Percentiles rank a stretch among this genome's conserved stretches.
phyloP scores from a whole-genome alignment of 1,140 invertebrate genomes.

The Drosophila parvula region DNA sequence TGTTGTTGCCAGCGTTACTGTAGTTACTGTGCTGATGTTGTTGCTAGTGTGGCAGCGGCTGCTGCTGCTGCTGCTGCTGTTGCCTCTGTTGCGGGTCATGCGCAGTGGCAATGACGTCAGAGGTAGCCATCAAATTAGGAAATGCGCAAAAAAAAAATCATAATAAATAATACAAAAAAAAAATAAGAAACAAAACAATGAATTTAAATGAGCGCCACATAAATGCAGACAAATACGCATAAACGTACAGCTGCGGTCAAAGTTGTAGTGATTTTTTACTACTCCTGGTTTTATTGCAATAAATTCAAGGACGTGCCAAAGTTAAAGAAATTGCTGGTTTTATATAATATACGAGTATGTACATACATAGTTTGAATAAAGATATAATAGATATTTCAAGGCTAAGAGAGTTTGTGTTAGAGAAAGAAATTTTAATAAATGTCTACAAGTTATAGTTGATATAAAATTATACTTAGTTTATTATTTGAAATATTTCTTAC shows the following conservation, averaged over 20 bases:
- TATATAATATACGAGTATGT: too few relatives aligned
- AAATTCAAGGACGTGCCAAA: too few relatives aligned
- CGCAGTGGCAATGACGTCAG: conserved; percentile 76
- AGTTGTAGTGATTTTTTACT: conserved; percentile 6
- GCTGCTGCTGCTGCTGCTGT: conserved; percentile 21
- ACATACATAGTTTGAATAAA: too few relatives aligned
- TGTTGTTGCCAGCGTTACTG: conserved; percentile 48
- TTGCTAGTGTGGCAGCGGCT: conserved; percentile 14
- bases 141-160: conserved; percentile 70
- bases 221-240: conserved; percentile 38
- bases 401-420: too few relatives aligned
- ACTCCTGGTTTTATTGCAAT: background rate
- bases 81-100: conserved; percentile 66
- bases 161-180: conserved; percentile 28
- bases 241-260: conserved; percentile 22
- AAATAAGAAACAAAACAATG: conserved; percentile 51
- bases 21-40: conserved; percentile 41
- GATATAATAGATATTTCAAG: too few relatives aligned
- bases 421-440: too few relatives aligned
- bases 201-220: conserved; percentile 59
- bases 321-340: too few relatives aligned
- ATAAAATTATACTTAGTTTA: too few relatives aligned
- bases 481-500: too few relatives aligned
- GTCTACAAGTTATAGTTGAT: too few relatives aligned
- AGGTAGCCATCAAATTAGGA: conserved; percentile 72